phyloP scores from a whole-genome alignment of 2,797 vertebrate genomes.

The Sternotherus odoratus region DNA sequence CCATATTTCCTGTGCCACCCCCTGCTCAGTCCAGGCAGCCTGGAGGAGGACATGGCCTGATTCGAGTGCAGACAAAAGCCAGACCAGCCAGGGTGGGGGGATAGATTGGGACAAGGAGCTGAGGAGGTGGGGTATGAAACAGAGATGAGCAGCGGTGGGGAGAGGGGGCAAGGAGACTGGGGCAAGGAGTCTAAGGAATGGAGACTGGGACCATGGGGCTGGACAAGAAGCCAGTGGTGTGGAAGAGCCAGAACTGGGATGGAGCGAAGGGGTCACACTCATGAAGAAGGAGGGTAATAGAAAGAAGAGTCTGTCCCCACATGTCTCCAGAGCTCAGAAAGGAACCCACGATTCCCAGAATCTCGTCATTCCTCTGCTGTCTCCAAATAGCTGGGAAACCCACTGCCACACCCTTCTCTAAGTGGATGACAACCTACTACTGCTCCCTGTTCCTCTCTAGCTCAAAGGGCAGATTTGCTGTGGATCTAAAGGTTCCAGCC shows the following conservation, averaged over 20 bases:
- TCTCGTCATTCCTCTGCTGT: background rate
- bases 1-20: background rate
- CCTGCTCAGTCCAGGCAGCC: background rate
- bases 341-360: background rate
- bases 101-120: background rate
- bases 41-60: background rate
- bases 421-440: background rate
- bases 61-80: background rate
- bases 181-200: too few relatives aligned
- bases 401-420: background rate
- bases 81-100: background rate
- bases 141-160: background rate
- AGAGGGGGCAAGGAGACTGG: background rate
- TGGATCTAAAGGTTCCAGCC: background rate
- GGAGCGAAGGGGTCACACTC: too few relatives aligned
- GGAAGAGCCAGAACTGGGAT: background rate
- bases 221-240: background rate
- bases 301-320: background rate
- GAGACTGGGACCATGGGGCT: background rate
- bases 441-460: background rate
- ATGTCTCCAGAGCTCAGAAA: background rate
- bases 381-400: background rate
- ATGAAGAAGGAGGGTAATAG: background rate
- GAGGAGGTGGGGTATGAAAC: background rate
- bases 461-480: background rate